Percentiles rank a stretch among this genome's conserved stretches.
phyloP scores from a whole-genome alignment of 2,113 vertebrate genomes.

The Propithecus coquereli region DNA sequence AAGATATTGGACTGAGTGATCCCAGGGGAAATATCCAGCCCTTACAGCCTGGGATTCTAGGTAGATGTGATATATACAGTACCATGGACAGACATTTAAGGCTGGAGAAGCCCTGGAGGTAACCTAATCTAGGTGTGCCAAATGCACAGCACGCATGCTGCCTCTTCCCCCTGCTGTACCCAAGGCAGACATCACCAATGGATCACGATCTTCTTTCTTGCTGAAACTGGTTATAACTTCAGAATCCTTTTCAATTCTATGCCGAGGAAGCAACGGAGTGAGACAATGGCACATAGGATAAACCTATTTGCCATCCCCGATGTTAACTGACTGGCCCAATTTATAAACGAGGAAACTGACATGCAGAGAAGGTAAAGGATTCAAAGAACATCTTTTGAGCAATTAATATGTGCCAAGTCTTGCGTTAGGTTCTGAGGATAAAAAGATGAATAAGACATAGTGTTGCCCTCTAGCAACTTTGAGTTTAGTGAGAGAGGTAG shows the following conservation, averaged over 20 bases:
- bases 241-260: not conserved
- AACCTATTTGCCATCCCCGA: not conserved
- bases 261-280: not conserved
- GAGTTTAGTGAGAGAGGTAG: not conserved
- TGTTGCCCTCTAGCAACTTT: not conserved
- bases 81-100: not conserved
- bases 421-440: not conserved
- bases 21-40: not conserved
- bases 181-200: not conserved
- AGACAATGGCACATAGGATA: not conserved
- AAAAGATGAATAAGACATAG: not conserved
- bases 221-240: not conserved
- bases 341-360: not conserved
- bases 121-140: not conserved
- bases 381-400: not conserved
- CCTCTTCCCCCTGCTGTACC: not conserved
- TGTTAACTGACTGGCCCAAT: not conserved
- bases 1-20: constrained; percentile 25
- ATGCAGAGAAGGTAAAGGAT: not conserved
- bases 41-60: not conserved
- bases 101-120: not conserved
- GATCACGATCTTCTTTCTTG: not conserved
- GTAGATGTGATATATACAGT: not conserved
- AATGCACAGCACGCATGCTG: not conserved
- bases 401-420: not conserved